A percentile compares a stretch with the other conserved stretches of the same genome.
Conservation (phyloP, 2,113 vertebrate species). For the Lagopus muta region DNA sequence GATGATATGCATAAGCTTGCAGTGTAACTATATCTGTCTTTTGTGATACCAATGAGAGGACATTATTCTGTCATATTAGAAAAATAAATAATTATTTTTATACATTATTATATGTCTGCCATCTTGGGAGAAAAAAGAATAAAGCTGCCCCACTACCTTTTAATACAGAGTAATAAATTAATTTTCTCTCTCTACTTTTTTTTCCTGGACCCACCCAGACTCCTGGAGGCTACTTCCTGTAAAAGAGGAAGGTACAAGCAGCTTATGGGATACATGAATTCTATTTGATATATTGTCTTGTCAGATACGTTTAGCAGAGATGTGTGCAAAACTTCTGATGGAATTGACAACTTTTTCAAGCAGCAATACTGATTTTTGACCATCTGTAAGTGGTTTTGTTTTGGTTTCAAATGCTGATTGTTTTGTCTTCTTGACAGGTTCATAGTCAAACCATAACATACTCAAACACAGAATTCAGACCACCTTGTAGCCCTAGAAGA, state of each 20-base stretch:
- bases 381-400: background rate
- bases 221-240: slow-evolving; percentile 22
- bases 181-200: background rate
- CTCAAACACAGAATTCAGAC: background rate
- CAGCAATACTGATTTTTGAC: background rate
- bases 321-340: background rate
- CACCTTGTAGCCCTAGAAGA: background rate
- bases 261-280: background rate
- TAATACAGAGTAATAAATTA: background rate
- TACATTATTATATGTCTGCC: background rate
- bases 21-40: background rate
- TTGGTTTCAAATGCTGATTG: background rate
- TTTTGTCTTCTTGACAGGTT: slow-evolving; percentile 1
- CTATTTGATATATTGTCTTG: background rate
- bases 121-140: background rate
- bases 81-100: slow-evolving; percentile 1
- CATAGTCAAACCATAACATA: background rate
- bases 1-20: background rate
- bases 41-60: background rate
- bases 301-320: slow-evolving; percentile 20
- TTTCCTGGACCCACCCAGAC: background rate
- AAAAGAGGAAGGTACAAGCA: slow-evolving; percentile 21
- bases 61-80: slow-evolving; percentile 1
- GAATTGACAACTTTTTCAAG: background rate
- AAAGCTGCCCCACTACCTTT: background rate